Conservation (phyloP, 2,797 vertebrate species). For the Alfaro cultratus region DNA sequence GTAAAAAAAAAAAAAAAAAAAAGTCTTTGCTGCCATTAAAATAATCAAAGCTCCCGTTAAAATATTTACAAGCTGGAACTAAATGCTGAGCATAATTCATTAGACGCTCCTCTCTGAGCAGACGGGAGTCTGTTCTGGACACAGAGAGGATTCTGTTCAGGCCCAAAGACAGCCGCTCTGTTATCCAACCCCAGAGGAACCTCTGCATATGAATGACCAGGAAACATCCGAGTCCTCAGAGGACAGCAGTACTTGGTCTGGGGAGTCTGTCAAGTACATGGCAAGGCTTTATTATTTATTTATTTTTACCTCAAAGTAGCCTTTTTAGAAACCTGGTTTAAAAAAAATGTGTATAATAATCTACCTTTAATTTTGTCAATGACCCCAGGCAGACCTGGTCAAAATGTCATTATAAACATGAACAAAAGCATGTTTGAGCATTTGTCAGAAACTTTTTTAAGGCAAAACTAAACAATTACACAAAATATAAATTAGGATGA, state of each 20-base stretch:
- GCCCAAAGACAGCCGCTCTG: slow-evolving; percentile 40
- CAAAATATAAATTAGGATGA: not conserved
- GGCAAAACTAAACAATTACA: not conserved
- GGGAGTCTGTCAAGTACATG: not conserved
- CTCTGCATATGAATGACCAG: slow-evolving; percentile 54
- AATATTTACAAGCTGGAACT: not conserved
- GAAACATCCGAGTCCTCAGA: slow-evolving; percentile 1
- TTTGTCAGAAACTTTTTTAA: not conserved
- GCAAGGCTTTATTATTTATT: not conserved
- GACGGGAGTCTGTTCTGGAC: slow-evolving; percentile 22
- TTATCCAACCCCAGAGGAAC: slow-evolving; percentile 23
- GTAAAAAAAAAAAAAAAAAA: no score
- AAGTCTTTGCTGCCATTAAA: not conserved
- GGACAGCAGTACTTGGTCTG: slow-evolving; percentile 1
- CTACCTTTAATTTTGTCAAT: not conserved
- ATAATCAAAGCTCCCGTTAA: not conserved
- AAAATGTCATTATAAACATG: not conserved
- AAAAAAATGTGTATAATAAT: not conserved
- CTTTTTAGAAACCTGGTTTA: not conserved
- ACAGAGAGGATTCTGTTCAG: slow-evolving; percentile 47
- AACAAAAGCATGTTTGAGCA: not conserved
- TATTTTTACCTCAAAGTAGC: not conserved
- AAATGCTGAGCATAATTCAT: not conserved
- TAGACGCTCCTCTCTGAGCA: not conserved
- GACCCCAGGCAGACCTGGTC: not conserved